A percentile compares a stretch with the other conserved stretches of the same genome.
Conservation (phyloP, 2,888 invertebrate species). For the Lordiphosa andalusiaca region DNA sequence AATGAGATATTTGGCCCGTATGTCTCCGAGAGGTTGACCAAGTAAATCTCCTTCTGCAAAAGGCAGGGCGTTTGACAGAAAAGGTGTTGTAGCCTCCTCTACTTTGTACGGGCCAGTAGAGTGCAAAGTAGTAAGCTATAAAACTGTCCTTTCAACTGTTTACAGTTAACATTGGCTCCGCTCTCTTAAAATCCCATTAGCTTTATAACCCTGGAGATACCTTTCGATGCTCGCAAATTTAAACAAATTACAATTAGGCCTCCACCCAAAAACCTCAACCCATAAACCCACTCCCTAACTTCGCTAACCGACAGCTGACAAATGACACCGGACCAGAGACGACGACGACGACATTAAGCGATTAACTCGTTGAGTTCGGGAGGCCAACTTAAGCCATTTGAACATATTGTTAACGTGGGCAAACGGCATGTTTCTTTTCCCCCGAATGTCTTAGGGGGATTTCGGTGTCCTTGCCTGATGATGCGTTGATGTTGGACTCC, state of each 20-base stretch:
- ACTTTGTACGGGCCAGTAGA: too few species aligned
- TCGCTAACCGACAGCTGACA: slow-evolving; percentile 60
- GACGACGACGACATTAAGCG: slow-evolving; percentile 64
- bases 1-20: too few species aligned
- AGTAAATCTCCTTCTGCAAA: too few species aligned
- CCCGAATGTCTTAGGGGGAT: slow-evolving; percentile 68
- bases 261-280: background rate
- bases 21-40: too few species aligned
- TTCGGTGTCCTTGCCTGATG: slow-evolving; percentile 72
- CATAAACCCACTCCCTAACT: slow-evolving; percentile 17
- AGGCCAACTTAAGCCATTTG: slow-evolving; percentile 47
- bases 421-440: slow-evolving; percentile 49
- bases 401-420: slow-evolving; percentile 72
- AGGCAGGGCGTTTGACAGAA: too few species aligned
- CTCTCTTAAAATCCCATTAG: slow-evolving; percentile 32
- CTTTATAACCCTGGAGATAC: slow-evolving; percentile 19
- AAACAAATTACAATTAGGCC: slow-evolving; percentile 69
- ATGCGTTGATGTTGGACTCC: slow-evolving; percentile 44
- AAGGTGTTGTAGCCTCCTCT: too few species aligned
- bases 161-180: too few species aligned
- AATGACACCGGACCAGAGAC: slow-evolving; percentile 59
- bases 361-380: slow-evolving; percentile 67
- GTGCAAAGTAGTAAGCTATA: too few species aligned
- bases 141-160: too few species aligned
- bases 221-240: slow-evolving; percentile 28